Evolutionary conservation across 1,140 invertebrate species (phyloP).

Genomic region (fruit fly (Drosophila melanogaster)): DNA sequence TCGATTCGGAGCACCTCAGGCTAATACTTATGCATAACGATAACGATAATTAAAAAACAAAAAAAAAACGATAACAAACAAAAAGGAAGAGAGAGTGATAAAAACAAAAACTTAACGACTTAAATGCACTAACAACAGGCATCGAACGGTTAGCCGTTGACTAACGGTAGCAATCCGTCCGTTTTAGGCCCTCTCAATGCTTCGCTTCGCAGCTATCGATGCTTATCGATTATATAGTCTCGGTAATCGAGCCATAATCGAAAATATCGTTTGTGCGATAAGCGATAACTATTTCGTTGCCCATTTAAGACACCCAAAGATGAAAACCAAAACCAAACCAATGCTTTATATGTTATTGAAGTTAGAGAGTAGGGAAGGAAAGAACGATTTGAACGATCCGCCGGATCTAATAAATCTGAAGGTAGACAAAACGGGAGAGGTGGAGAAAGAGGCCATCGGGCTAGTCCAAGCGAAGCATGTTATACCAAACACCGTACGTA

Average conservation of each 20-base stretch:
- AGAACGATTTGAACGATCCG: background rate
- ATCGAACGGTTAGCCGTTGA: constrained; percentile 52
- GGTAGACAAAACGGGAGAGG: constrained; percentile 27
- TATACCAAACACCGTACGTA: constrained; percentile 84
- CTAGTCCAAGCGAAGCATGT: constrained; percentile 71
- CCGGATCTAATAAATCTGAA: constrained; percentile 1
- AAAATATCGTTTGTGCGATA: constrained; percentile 25
- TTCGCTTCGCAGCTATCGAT: constrained; percentile 35
- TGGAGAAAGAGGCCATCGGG: constrained; percentile 22
- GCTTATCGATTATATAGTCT: constrained; percentile 5
- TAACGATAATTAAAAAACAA: constrained; percentile 20
- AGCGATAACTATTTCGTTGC: constrained; percentile 29
- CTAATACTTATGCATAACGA: constrained; percentile 48
- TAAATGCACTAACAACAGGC: constrained; percentile 40
- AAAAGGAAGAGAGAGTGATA: background rate
- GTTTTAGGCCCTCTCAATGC: constrained; percentile 47
- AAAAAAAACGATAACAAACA: constrained; percentile 12
- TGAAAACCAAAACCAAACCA: constrained; percentile 5
- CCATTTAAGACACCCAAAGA: constrained; percentile 12
- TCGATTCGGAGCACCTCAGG: constrained; percentile 50
- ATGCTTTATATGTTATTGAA: constrained; percentile 71
- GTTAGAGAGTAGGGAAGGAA: constrained; percentile 6
- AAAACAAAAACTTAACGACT: constrained; percentile 22
- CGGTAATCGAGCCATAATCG: constrained; percentile 10
- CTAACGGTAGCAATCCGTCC: constrained; percentile 50